Evolutionary conservation across 2,888 invertebrate genomes (phyloP).

Genomic region (Lasioglossum figueresi): DNA sequence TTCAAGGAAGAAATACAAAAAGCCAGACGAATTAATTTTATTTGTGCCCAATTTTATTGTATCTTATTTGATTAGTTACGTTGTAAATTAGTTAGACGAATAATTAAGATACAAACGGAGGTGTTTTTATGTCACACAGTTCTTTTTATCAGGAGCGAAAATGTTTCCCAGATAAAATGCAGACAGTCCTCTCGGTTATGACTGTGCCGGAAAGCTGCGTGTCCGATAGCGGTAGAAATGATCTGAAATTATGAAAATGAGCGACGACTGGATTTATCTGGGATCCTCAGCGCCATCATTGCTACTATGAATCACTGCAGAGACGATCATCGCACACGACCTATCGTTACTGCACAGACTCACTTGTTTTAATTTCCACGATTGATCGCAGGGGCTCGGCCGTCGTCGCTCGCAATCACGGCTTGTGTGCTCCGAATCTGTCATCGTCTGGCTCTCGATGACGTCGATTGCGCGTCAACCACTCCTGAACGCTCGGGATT

Average conservation of each 20-base stretch:
- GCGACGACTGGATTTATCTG: slow-evolving; percentile 29
- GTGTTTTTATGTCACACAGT: background rate
- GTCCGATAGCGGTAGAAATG: slow-evolving; percentile 52
- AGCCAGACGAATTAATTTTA: background rate
- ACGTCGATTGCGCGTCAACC: background rate
- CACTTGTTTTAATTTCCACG: slow-evolving; percentile 43
- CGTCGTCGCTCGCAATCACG: background rate
- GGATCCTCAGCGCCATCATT: background rate
- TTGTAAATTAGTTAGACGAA: background rate
- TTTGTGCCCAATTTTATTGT: background rate
- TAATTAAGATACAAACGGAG: background rate
- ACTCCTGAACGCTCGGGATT: background rate
- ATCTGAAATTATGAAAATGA: slow-evolving; percentile 45
- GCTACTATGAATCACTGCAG: slow-evolving; percentile 43
- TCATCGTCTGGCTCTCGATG: background rate
- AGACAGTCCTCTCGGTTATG: background rate
- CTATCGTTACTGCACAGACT: slow-evolving; percentile 23
- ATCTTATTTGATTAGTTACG: background rate
- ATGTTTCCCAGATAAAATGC: background rate
- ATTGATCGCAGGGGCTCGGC: slow-evolving; percentile 17
- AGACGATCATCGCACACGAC: slow-evolving; percentile 22
- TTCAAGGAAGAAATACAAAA: background rate
- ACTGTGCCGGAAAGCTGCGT: slow-evolving; percentile 46
- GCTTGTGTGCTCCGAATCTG: background rate
- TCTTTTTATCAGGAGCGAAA: slow-evolving; percentile 7